Evolutionary conservation across 2,888 invertebrate genomes (phyloP).

Genomic region (Calameuta pallipes): DNA sequence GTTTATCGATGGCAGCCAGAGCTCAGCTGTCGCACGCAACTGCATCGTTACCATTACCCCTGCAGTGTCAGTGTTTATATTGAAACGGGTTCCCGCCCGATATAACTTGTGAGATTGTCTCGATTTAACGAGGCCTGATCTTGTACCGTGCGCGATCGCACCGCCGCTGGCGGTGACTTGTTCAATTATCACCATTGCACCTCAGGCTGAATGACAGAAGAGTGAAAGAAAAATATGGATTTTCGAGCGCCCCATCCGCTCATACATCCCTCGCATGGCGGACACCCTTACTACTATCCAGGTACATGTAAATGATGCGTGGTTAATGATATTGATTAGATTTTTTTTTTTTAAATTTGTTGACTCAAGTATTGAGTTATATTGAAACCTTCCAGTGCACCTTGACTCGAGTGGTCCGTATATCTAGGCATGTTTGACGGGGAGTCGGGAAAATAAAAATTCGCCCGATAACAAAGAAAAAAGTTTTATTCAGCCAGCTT

Average conservation of each 20-base stretch:
- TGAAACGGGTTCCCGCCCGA: not conserved
- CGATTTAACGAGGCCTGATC: not conserved
- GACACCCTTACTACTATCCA: constrained; percentile 58
- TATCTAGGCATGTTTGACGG: not conserved
- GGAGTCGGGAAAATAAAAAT: not conserved
- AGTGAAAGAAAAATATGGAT: constrained; percentile 51
- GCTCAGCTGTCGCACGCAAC: not conserved
- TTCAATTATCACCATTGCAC: not conserved
- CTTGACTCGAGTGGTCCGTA: not conserved
- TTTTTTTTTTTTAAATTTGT: not conserved
- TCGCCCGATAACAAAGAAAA: not conserved
- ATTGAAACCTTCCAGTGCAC: not conserved
- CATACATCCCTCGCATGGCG: constrained; percentile 59
- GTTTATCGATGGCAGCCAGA: not conserved
- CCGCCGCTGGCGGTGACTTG: not conserved
- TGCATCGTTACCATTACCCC: not conserved
- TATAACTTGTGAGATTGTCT: not conserved
- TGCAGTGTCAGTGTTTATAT: not conserved
- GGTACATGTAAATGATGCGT: constrained; percentile 24
- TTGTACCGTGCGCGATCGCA: not conserved
- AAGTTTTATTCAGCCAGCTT: not conserved
- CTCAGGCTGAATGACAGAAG: constrained; percentile 7
- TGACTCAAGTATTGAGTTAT: not conserved
- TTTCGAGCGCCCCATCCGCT: constrained; percentile 63
- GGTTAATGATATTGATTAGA: not conserved